A percentile compares a stretch with the other conserved stretches of the same genome.
These are phyloP conservation scores for Brachylomia viminalis DNA, from an alignment of 2,888 invertebrate species.

Conservation along the genomic window DNA sequence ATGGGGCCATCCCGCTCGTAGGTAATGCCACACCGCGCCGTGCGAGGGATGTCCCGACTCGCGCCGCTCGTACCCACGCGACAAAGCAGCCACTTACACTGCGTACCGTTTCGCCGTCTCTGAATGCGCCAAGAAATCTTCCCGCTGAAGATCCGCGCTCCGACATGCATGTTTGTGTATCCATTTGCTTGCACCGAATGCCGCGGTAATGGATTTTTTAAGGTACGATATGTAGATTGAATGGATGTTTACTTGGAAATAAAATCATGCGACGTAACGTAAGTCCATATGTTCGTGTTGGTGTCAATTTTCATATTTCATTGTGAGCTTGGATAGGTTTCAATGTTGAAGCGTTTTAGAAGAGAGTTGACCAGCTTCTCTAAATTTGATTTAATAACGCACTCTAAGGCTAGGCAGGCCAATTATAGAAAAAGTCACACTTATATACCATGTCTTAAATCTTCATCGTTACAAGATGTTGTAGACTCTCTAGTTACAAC, in stretches of 20 bases:
- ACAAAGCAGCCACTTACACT: conserved; percentile 82
- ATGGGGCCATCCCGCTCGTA: conserved; percentile 58
- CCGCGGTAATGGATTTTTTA: conserved; percentile 79
- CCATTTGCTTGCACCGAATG: conserved; percentile 80
- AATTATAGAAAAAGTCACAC: not conserved
- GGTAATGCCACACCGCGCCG: conserved; percentile 72
- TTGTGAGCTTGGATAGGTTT: not conserved
- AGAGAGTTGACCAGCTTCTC: not conserved
- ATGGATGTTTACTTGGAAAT: conserved; percentile 56
- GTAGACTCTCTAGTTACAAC: not conserved
- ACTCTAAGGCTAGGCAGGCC: not conserved
- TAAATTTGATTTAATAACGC: not conserved
- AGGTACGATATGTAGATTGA: conserved; percentile 58
- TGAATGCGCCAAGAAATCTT: conserved; percentile 81
- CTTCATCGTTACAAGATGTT: not conserved
- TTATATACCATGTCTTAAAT: not conserved
- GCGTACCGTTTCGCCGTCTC: conserved; percentile 77
- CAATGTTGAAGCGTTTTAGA: not conserved
- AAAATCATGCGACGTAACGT: conserved; percentile 44
- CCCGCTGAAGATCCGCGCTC: conserved; percentile 70
- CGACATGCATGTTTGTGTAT: conserved; percentile 81
- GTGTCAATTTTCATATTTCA: not conserved
- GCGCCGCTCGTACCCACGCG: conserved; percentile 61
- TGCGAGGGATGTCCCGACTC: conserved; percentile 77
- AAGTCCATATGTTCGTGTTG: conserved; percentile 8